Percentiles rank a stretch among this genome's conserved stretches.
These are phyloP conservation scores for Megalurothrips usitatus DNA, from an alignment of 2,888 invertebrate genomes.

Conservation along the genomic window DNA sequence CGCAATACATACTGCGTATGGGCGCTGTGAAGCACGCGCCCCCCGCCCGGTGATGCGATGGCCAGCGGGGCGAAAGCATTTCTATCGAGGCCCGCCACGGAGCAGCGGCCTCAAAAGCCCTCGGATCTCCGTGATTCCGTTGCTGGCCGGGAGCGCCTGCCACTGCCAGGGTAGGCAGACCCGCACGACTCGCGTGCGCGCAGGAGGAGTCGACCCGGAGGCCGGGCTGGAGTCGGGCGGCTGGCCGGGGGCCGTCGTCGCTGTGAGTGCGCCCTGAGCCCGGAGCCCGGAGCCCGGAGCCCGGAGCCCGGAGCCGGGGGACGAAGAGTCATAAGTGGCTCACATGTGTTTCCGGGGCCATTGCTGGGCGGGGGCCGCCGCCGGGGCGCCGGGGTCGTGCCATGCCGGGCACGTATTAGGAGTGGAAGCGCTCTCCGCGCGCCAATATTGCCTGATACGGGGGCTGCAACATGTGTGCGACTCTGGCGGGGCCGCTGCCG, in stretches of 20 bases:
- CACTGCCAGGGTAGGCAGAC: no score
- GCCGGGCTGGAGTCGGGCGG: not conserved
- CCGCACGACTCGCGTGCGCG: no score
- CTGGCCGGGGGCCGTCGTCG: not conserved
- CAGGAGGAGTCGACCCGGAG: no score
- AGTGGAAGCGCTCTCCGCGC: not conserved
- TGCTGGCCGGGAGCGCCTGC: no score
- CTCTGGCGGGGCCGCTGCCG: no score
- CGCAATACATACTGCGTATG: not conserved
- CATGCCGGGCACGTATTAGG: slow-evolving; percentile 24
- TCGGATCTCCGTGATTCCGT: no score
- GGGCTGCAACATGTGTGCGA: slow-evolving; percentile 12
- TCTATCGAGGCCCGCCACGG: not conserved
- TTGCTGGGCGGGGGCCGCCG: not conserved
- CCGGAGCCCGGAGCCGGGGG: not conserved
- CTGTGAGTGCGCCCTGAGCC: no score
- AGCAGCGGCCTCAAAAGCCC: no score
- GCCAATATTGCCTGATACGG: slow-evolving; percentile 13
- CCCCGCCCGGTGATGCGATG: not conserved
- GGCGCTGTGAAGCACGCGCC: not conserved
- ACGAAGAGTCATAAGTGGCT: slow-evolving; percentile 9
- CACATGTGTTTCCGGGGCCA: slow-evolving; percentile 12
- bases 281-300: no score
- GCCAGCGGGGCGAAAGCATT: not conserved
- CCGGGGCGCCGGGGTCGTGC: not conserved